Conservation (phyloP, 2,888 invertebrate genomes). For the Pegoplata infirma region DNA sequence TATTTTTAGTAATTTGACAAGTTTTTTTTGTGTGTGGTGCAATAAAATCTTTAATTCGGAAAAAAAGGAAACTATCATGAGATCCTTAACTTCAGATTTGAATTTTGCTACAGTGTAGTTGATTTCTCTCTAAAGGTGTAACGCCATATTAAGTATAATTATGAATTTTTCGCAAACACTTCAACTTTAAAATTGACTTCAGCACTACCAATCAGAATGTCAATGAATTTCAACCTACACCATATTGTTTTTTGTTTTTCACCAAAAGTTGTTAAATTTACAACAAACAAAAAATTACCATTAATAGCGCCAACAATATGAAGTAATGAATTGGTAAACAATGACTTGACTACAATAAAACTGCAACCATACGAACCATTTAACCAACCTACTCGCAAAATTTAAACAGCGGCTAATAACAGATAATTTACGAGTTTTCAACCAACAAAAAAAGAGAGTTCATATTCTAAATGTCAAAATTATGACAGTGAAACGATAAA, state of each 20-base stretch:
- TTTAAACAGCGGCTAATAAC: slow-evolving; percentile 29
- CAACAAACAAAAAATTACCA: slow-evolving; percentile 1
- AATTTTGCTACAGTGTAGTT: too few species aligned
- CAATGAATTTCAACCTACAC: slow-evolving; percentile 12
- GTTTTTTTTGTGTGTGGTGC: too few species aligned
- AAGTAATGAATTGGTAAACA: neutral
- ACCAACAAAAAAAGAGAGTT: too few species aligned
- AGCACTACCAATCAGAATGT: slow-evolving; percentile 2
- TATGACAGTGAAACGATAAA: slow-evolving; percentile 22
- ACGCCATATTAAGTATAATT: neutral
- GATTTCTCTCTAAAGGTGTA: neutral
- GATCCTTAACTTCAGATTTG: too few species aligned
- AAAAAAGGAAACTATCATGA: too few species aligned
- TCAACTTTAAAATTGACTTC: neutral
- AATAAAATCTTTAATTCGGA: too few species aligned
- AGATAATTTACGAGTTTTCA: slow-evolving; percentile 63
- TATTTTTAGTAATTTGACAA: too few species aligned
- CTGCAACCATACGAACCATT: neutral
- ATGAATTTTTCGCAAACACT: neutral
- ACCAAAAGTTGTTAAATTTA: slow-evolving; percentile 12
- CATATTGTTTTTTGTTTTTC: neutral
- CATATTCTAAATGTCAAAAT: slow-evolving; percentile 53
- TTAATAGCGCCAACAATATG: neutral
- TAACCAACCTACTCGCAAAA: slow-evolving; percentile 11
- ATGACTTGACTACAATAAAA: neutral